Evolutionary conservation across 1,140 invertebrate genomes (phyloP), one percentile per base, ranked within the genome.

Genomic region (Popillia japonica): DNA sequence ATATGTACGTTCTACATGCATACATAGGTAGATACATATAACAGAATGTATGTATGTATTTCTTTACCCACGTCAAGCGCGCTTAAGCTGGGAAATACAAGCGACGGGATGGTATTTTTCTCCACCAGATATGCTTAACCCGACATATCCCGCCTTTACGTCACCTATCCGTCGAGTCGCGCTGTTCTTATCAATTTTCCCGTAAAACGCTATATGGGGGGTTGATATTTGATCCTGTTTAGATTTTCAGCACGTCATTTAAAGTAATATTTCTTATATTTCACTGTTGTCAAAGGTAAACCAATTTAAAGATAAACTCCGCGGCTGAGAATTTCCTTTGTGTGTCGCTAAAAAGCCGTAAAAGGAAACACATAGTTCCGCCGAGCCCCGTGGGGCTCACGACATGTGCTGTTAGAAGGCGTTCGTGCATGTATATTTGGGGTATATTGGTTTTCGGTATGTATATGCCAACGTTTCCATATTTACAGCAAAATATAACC

Each of bases 191-290:
- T 78, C 77, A 78, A 78, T 78, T 78, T 78, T 48, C 34, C 14
- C 23, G 64, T 78, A 73, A 78, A 73, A 73, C 73, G 64, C 68
- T 27, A 78, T n/a, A n/a, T n/a, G 72, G 64, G 17, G 34, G 42
- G 64, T 44, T 72, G 42, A 78, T 78, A 42, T 48, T 73, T 73
- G 77, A 78, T 78, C 77, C 40, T 40, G 64, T 73, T 42, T 73
- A 73, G 61, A 64, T 64, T 17, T 64, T 27, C 61, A 64, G 40
- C 72, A 73, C 72, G 72, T 73, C 72, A 42, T 73, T 73, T 75
- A 75, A 78, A 74, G 72, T 78, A 64, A 79, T 76, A 79, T 68
- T 79, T 73, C 75, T 73, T 79, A 61, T 79, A 79, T 79, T 79
- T 72, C 75, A 79, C 75, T 73, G 64, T 55, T 73, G 72, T 77